Evolutionary conservation across 2,113 vertebrate genomes (phyloP).

Genomic region (Rhegmatorhina hoffmannsi): DNA sequence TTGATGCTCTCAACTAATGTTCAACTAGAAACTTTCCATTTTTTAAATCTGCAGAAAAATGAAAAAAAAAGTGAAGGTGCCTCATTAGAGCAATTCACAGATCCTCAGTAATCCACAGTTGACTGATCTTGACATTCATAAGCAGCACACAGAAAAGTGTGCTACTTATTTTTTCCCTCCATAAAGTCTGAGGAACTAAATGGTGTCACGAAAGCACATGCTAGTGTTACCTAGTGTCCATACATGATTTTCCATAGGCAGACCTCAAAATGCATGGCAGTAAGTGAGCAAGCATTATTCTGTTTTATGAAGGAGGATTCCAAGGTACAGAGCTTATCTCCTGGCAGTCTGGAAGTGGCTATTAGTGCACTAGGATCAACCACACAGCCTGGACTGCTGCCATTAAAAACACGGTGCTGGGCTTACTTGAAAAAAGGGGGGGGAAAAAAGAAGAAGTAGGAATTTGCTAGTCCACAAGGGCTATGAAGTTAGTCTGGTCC

Average conservation of each 20-base stretch:
- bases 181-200: not conserved
- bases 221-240: not conserved
- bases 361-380: not conserved
- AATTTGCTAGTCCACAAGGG: not conserved
- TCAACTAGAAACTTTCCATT: slow-evolving; percentile 55
- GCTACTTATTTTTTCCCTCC: not conserved
- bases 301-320: fast-evolving
- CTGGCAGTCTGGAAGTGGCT: not conserved
- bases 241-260: not conserved
- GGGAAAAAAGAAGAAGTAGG: not conserved
- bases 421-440: not conserved
- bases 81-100: slow-evolving; percentile 4
- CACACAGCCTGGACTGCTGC: fast-evolving
- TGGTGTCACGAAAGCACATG: not conserved
- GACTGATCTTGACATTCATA: not conserved
- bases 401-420: not conserved
- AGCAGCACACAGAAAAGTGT: not conserved
- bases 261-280: not conserved
- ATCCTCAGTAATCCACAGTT: not conserved
- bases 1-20: slow-evolving; percentile 75
- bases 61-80: slow-evolving; percentile 50
- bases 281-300: not conserved
- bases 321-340: fast-evolving
- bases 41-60: slow-evolving; percentile 63
- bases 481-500: not conserved